Conservation (phyloP, 2,797 vertebrate species). For the Lepus townsendii region DNA sequence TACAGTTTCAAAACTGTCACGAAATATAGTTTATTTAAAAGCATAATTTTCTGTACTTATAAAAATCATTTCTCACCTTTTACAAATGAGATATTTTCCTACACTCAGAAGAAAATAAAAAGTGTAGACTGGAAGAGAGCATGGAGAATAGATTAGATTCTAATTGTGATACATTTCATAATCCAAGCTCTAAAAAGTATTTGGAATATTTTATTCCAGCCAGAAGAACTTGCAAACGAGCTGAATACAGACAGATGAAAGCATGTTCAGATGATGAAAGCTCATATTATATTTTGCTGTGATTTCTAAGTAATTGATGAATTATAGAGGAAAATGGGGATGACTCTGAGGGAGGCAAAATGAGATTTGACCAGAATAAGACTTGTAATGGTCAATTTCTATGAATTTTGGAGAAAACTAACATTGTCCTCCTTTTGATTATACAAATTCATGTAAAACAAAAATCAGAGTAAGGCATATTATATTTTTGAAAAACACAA, state of each 20-base stretch:
- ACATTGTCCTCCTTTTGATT: background rate
- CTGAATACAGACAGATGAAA: slow-evolving; percentile 50
- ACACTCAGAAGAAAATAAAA: background rate
- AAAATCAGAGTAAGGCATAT: background rate
- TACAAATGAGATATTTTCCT: background rate
- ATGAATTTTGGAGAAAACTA: background rate
- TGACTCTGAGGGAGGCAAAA: background rate
- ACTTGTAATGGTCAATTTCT: background rate
- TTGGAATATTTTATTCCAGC: slow-evolving; percentile 1
- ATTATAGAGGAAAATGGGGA: background rate
- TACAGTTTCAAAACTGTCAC: slow-evolving; percentile 71
- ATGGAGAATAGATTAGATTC: background rate
- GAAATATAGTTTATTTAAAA: slow-evolving; percentile 61
- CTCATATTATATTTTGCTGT: background rate
- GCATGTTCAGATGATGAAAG: background rate
- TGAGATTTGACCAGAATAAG: background rate
- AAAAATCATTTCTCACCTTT: background rate
- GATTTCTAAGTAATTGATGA: background rate
- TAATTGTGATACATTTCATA: background rate
- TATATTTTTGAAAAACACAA: background rate
- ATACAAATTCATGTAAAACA: background rate
- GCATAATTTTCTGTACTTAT: background rate
- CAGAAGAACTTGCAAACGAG: background rate
- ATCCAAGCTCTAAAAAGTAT: slow-evolving; percentile 27
- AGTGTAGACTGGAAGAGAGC: background rate